phyloP scores from a whole-genome alignment of 1,140 invertebrate genomes.

The Metaphire vulgaris region DNA sequence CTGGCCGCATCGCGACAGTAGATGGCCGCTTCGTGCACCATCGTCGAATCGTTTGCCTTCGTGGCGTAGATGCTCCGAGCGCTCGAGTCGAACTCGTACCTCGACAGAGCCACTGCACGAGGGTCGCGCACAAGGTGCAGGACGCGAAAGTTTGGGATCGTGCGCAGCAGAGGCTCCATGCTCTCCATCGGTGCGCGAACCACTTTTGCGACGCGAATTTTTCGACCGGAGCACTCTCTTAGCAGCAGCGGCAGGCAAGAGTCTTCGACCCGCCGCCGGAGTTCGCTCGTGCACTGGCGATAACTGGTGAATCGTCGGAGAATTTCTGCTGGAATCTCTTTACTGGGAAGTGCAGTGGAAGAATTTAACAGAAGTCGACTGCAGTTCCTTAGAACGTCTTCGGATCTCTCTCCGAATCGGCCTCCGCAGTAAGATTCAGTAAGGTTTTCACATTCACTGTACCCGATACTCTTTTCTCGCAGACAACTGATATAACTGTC shows the following conservation, averaged over 20 bases:
- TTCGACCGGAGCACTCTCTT: background rate
- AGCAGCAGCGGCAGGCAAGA: background rate
- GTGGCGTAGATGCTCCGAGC: background rate
- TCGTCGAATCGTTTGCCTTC: background rate
- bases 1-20: slow-evolving; percentile 10
- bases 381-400: background rate
- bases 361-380: background rate
- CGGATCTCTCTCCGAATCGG: background rate
- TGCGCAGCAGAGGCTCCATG: background rate
- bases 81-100: background rate
- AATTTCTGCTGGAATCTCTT: background rate
- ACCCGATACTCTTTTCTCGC: background rate
- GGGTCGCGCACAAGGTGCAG: background rate
- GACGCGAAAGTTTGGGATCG: slow-evolving; percentile 1
- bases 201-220: background rate
- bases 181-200: slow-evolving; percentile 1
- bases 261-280: background rate
- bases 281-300: background rate
- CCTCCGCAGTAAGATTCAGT: background rate
- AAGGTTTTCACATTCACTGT: background rate
- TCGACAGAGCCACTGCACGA: slow-evolving; percentile 1
- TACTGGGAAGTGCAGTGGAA: background rate
- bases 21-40: background rate
- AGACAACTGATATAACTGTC: background rate
- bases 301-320: background rate